phyloP scores from a whole-genome alignment of 23 tunicate species.

The Botrylloides violaceus region DNA sequence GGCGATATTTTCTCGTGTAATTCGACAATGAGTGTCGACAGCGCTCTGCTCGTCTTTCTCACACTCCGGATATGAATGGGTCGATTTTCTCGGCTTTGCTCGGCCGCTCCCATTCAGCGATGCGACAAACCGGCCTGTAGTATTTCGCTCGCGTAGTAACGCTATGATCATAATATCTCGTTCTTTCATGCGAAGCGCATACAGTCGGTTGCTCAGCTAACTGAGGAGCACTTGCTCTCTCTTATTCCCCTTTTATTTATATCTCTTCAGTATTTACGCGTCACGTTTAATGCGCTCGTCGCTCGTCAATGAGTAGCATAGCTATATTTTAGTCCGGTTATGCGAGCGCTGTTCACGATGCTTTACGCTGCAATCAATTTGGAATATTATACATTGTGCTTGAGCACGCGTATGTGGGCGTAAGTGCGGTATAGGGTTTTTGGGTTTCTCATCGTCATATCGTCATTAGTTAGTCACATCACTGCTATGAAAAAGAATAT shows the following conservation, averaged over 20 bases:
- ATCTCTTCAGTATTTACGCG: neutral
- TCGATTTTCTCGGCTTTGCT: constrained; percentile 6
- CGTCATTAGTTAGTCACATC: no score
- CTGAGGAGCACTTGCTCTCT: neutral
- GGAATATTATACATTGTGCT: no score
- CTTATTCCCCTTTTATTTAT: constrained; percentile 1
- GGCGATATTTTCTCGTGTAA: neutral
- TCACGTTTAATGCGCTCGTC: constrained; percentile 13
- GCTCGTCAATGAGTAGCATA: constrained; percentile 12
- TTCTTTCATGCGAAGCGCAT: constrained; percentile 10
- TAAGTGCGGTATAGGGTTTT: no score
- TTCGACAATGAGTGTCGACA: neutral
- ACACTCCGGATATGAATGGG: constrained; percentile 32
- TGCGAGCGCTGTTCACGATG: neutral
- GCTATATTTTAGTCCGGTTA: neutral
- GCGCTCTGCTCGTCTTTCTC: constrained; percentile 18
- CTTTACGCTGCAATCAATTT: neutral
- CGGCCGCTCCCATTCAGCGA: constrained; percentile 7
- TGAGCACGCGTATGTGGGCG: no score
- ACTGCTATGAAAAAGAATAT: no score
- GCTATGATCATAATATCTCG: constrained; percentile 9
- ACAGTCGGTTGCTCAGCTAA: neutral
- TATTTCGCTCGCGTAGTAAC: constrained; percentile 16
- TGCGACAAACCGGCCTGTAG: constrained; percentile 7
- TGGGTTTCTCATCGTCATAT: no score